Conservation (phyloP, 2,113 vertebrate species). For the Apteryx mantelli region DNA sequence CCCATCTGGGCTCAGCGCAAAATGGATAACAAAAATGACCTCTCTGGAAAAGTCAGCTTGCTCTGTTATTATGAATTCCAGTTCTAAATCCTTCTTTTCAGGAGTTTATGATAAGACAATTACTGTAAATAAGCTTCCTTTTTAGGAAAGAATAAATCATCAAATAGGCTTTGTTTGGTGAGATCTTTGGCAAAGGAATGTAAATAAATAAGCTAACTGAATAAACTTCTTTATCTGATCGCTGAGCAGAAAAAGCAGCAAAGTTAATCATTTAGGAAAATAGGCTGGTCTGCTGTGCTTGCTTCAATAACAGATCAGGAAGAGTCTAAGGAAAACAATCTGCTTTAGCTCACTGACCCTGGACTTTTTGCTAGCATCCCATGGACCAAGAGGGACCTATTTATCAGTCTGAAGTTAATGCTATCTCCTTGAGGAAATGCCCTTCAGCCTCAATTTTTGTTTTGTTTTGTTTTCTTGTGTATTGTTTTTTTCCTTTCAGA, state of each 20-base stretch:
- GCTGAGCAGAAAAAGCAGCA: constrained; percentile 29
- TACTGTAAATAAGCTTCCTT: constrained; percentile 56
- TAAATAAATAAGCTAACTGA: constrained; percentile 63
- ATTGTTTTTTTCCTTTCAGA: neutral
- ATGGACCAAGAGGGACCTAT: neutral
- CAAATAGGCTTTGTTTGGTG: constrained; percentile 49
- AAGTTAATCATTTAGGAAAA: constrained; percentile 61
- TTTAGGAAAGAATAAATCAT: constrained; percentile 58
- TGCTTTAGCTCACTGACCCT: neutral
- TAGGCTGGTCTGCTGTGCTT: neutral
- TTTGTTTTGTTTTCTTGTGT: neutral
- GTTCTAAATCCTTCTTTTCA: constrained; percentile 45
- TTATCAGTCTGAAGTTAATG: neutral
- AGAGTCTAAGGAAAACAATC: neutral
- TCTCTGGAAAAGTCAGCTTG: constrained; percentile 28
- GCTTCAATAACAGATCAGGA: constrained; percentile 11
- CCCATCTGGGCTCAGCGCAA: constrained; percentile 7
- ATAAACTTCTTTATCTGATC: constrained; percentile 51
- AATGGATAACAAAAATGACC: constrained; percentile 32
- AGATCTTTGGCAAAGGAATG: constrained; percentile 50
- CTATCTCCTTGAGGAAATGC: neutral
- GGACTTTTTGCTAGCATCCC: neutral
- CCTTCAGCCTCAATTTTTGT: neutral
- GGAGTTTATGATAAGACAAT: constrained; percentile 34
- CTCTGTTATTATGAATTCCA: constrained; percentile 52